Evolutionary conservation across 2,888 invertebrate species (phyloP), one percentile per base, ranked within the genome.

Genomic region (Clitarchus hookeri): DNA sequence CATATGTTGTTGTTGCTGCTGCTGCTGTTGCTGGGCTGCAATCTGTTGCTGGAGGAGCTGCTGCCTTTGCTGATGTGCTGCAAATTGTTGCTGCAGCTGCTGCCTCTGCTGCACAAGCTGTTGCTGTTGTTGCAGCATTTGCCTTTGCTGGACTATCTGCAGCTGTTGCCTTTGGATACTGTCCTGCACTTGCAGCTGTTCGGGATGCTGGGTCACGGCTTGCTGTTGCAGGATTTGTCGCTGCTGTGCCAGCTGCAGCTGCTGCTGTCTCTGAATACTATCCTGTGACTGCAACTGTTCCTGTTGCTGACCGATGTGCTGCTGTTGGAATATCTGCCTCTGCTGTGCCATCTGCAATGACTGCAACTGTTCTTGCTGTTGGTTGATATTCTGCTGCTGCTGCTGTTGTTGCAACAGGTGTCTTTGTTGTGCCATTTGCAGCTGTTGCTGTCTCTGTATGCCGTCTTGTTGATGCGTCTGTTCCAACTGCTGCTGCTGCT

Each of bases 91-190:
- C 27, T 84, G 84, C 27, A n/a, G 84, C 44, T 65, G 82, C 84
- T 80, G 44, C 65, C 85, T 84, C 25, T 78, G 79, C 19, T 65
- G 84, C 36, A 53, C 44, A 36, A 65, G 83, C 54, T 84, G 84
- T 44, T 86, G 87, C 84, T 83, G 85, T n/a, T 91, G 90, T 86
- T 93, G 93, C 25, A 91, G 91, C 79, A 93, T 92, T 86, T 91
- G 92, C 84, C 90, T 93, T 89, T 92, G 92, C 12, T 91, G 86
- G 82, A 86, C 44, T 26, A 65, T 65, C 54, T 84, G 84, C 65
- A 85, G 85, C 86, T 83, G 85, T n/a, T 91, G 90, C 86, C 93
- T 93, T 25, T 91, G 91, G 77, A 93, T 92, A 86, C 91, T 92
- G 84, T 90, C 93, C 89, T 92, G 92, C 12, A 91, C 85, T 83